A percentile compares a stretch with the other conserved stretches of the same genome.
These are phyloP conservation scores for Drosophila mauritiana DNA, from an alignment of 1,140 invertebrate species.

Conservation along the genomic window DNA sequence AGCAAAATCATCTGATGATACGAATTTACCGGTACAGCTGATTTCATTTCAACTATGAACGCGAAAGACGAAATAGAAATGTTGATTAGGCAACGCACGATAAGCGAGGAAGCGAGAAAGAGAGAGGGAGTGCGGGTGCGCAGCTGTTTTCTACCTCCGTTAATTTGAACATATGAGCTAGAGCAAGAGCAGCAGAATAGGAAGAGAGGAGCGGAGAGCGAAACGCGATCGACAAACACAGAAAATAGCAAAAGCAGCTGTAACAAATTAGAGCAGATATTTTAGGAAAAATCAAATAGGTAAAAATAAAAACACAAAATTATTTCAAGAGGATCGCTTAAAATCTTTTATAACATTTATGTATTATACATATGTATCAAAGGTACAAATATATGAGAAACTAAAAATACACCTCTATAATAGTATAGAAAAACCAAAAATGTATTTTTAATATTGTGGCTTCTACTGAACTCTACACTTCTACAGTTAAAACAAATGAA, in stretches of 20 bases:
- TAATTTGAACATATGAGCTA: conserved; percentile 46
- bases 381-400: too few relatives aligned
- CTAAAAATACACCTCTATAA: too few relatives aligned
- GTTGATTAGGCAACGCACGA: conserved; percentile 68
- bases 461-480: too few relatives aligned
- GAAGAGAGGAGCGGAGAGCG: conserved; percentile 5
- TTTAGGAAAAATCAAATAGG: neutral
- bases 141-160: conserved; percentile 58
- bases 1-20: conserved; percentile 71
- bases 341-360: neutral
- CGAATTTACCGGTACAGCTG: conserved; percentile 78
- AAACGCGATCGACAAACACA: conserved; percentile 30
- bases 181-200: conserved; percentile 10
- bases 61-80: conserved; percentile 28
- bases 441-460: too few relatives aligned
- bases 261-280: conserved; percentile 33
- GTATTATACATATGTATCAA: too few relatives aligned
- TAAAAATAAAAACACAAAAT: neutral
- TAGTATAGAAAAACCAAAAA: too few relatives aligned
- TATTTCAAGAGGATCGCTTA: neutral
- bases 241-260: conserved; percentile 27
- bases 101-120: conserved; percentile 36
- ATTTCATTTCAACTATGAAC: conserved; percentile 67
- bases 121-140: conserved; percentile 22
- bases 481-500: too few relatives aligned